phyloP scores from a whole-genome alignment of 2,888 invertebrate species.

The Napeogenes inachia region DNA sequence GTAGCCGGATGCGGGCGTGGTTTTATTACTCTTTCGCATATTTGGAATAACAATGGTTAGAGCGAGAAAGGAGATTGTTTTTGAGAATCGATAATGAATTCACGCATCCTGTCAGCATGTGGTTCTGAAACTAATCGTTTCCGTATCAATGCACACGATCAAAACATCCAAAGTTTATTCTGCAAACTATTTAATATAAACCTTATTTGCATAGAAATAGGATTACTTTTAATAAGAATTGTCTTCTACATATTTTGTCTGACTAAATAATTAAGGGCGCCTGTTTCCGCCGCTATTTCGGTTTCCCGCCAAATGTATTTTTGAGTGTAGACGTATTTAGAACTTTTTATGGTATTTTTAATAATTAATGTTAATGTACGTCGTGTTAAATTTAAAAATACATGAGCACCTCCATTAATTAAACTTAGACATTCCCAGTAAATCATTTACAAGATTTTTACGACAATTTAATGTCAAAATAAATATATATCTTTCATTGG shows the following conservation, averaged over 20 bases:
- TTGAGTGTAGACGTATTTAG: conserved; percentile 24
- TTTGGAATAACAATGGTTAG: conserved; percentile 20
- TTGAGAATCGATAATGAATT: conserved; percentile 69
- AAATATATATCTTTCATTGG: too few relatives aligned
- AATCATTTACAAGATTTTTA: not conserved
- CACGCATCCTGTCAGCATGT: conserved; percentile 72
- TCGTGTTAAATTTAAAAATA: not conserved
- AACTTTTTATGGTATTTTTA: conserved; percentile 13
- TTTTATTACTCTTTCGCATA: conserved; percentile 37
- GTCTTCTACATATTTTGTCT: conserved; percentile 23
- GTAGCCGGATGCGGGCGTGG: conserved; percentile 49
- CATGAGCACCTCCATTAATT: not conserved
- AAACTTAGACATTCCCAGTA: not conserved
- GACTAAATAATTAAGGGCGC: conserved; percentile 55
- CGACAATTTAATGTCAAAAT: too few relatives aligned
- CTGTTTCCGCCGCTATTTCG: conserved; percentile 61
- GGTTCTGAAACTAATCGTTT: conserved; percentile 73
- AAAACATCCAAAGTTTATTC: conserved; percentile 27
- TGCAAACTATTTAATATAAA: conserved; percentile 3
- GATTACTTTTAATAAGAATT: conserved; percentile 17
- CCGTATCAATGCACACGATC: conserved; percentile 41
- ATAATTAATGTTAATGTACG: conserved; percentile 4
- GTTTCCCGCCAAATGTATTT: conserved; percentile 63
- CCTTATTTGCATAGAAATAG: conserved; percentile 14
- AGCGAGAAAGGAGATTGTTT: conserved; percentile 44